Percentiles rank a stretch among this genome's conserved stretches.
Evolutionary conservation across 2,113 vertebrate genomes (phyloP).

Genomic region (Nicator chloris): DNA sequence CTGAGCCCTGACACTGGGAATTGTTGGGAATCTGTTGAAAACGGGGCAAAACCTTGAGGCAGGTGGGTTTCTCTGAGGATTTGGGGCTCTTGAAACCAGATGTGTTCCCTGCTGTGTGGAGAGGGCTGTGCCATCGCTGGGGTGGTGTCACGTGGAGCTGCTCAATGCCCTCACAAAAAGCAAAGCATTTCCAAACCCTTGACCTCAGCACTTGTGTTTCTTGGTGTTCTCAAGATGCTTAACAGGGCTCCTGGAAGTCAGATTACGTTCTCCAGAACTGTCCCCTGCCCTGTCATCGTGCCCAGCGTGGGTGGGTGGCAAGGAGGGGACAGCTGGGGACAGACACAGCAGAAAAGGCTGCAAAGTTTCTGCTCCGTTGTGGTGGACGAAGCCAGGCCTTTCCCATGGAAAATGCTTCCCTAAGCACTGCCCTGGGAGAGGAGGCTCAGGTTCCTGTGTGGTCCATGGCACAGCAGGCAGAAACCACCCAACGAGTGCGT

Average conservation of each 20-base stretch:
- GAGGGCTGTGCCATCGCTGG: neutral
- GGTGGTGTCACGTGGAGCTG: accelerated
- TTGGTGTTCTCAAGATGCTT: neutral
- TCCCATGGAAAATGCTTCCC: neutral
- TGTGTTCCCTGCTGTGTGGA: neutral
- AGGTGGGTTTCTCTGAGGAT: neutral
- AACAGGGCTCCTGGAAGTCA: neutral
- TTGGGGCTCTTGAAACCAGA: accelerated
- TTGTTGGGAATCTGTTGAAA: neutral
- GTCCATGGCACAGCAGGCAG: neutral
- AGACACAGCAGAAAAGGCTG: neutral
- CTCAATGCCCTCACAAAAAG: neutral
- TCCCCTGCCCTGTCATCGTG: neutral
- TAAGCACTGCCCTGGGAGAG: neutral
- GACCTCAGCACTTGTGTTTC: neutral
- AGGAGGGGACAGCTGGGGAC: neutral
- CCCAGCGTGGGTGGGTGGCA: neutral
- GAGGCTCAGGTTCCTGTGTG: neutral
- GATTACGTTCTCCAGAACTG: neutral
- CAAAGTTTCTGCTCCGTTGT: neutral
- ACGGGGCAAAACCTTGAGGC: neutral
- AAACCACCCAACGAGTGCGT: neutral
- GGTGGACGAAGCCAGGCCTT: neutral
- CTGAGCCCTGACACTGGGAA: neutral
- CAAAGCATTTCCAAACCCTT: neutral